Evolutionary conservation across 37 sponge, comb jelly and placozoan genomes (phyloP).

Genomic region (Tethya wilhelma): DNA sequence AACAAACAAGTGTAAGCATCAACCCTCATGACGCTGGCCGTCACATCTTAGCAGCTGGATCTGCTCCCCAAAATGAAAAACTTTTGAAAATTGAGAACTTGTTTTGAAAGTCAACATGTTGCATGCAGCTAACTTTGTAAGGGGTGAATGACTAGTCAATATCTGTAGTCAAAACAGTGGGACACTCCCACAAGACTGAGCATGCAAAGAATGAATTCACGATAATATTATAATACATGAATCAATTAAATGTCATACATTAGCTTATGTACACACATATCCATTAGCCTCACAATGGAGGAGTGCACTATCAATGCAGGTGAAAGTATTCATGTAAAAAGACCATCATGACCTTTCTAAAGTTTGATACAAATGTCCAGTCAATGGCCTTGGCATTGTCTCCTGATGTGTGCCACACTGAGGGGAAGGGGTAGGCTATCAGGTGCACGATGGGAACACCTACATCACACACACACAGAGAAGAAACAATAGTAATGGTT

Average conservation of each 20-base stretch:
- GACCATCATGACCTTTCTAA: slow-evolving; percentile 80
- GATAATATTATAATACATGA: too few species aligned
- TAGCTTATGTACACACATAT: too few species aligned
- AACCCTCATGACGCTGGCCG: slow-evolving; percentile 23
- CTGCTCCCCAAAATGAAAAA: slow-evolving; percentile 15
- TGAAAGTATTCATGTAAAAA: slow-evolving; percentile 89
- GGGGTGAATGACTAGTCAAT: too few species aligned
- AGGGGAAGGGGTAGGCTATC: slow-evolving; percentile 86
- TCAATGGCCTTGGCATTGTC: slow-evolving; percentile 81
- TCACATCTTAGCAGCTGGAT: slow-evolving; percentile 28
- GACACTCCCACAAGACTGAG: too few species aligned
- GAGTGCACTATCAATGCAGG: too few species aligned
- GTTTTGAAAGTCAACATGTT: background rate
- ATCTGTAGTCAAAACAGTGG: too few species aligned
- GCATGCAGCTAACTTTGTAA: too few species aligned
- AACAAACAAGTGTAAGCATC: slow-evolving; percentile 28
- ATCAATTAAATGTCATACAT: too few species aligned
- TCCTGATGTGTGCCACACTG: slow-evolving; percentile 81
- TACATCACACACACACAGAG: background rate
- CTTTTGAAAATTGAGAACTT: slow-evolving; percentile 4
- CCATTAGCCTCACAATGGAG: too few species aligned
- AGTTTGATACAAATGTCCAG: slow-evolving; percentile 67
- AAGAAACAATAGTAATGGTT: slow-evolving; percentile 5
- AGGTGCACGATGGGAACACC: slow-evolving; percentile 91
- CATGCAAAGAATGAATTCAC: too few species aligned